phyloP scores from a whole-genome alignment of 2,113 vertebrate species.

The Zosterops hypoxanthus region DNA sequence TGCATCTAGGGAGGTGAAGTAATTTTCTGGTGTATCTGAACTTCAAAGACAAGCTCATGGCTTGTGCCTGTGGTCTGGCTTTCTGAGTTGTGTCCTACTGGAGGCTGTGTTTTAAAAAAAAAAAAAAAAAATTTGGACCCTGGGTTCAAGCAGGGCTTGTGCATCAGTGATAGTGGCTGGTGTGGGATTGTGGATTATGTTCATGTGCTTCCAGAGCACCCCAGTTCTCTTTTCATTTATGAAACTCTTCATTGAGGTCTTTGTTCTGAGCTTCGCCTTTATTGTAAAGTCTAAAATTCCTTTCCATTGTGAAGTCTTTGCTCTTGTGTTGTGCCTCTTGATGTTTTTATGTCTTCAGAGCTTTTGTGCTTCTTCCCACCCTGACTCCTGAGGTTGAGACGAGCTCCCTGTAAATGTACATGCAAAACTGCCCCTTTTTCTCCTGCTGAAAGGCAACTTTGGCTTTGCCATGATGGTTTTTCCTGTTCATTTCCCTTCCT shows the following conservation, averaged over 20 bases:
- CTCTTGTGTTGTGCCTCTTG: background rate
- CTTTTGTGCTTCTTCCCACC: background rate
- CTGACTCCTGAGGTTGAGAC: background rate
- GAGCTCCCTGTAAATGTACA: background rate
- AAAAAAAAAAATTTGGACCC: background rate
- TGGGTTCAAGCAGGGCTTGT: background rate
- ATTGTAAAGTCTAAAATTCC: background rate
- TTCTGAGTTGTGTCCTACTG: background rate
- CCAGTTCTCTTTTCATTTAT: background rate
- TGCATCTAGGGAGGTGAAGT: constrained; percentile 8
- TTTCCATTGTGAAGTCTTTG: accelerated
- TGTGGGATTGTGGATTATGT: background rate
- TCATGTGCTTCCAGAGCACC: background rate
- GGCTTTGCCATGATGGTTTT: background rate
- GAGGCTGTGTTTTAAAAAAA: background rate
- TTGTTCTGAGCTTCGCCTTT: background rate
- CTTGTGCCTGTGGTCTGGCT: constrained; percentile 25
- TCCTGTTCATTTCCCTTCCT: background rate
- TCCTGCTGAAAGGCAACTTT: background rate
- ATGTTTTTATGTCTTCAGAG: background rate
- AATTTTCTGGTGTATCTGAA: background rate
- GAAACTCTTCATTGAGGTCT: background rate
- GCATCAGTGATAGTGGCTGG: accelerated
- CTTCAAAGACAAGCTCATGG: background rate
- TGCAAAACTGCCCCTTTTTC: background rate